Percentiles rank a stretch among this genome's conserved stretches.
Conservation (phyloP, 2,113 vertebrate species). For the Alethe diademata region DNA sequence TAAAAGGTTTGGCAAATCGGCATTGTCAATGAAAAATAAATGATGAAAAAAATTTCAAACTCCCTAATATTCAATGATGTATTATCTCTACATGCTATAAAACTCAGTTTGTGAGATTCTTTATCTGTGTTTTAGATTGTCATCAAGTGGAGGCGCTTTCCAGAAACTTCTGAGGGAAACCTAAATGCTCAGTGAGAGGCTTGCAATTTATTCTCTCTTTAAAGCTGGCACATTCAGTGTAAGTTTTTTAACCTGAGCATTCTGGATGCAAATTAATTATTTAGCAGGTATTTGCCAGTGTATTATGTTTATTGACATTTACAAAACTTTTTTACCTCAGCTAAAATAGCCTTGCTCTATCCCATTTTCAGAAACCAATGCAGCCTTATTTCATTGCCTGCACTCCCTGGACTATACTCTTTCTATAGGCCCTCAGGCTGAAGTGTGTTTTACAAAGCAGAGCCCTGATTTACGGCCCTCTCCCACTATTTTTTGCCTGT, state of each 20-base stretch:
- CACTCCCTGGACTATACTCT: neutral
- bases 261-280: neutral
- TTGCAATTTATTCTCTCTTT: neutral
- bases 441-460: neutral
- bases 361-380: neutral
- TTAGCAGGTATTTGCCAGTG: neutral
- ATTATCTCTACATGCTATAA: constrained; percentile 1
- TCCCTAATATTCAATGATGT: neutral
- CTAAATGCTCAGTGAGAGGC: neutral
- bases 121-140: neutral
- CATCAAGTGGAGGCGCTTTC: neutral
- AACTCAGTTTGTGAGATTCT: neutral
- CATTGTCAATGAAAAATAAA: neutral
- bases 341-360: neutral
- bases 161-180: neutral
- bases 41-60: neutral
- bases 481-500: neutral
- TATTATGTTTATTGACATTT: neutral
- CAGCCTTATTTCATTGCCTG: neutral
- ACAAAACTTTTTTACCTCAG: neutral
- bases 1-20: neutral
- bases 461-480: neutral
- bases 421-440: neutral
- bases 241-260: neutral
- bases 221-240: neutral